These are phyloP conservation scores for Danaus plexippus DNA, from an alignment of 1,140 invertebrate species.

Conservation along the genomic window DNA sequence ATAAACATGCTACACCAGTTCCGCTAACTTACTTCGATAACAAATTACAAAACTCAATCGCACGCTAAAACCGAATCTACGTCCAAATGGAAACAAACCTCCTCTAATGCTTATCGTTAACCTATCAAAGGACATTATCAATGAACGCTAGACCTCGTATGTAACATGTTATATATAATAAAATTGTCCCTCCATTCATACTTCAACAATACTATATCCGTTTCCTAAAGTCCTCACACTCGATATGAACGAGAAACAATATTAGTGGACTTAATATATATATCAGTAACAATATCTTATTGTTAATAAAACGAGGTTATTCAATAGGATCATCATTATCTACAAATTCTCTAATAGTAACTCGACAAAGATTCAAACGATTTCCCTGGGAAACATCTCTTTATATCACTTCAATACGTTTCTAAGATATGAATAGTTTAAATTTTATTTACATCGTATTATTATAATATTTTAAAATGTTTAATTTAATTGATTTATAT, in stretches of 20 bases:
- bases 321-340: slow-evolving; percentile 34
- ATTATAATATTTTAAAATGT: slow-evolving; percentile 33
- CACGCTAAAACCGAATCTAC: no score
- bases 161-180: slow-evolving; percentile 19
- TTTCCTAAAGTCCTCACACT: no score
- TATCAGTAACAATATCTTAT: slow-evolving; percentile 15
- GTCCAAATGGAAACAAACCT: no score
- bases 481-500: slow-evolving; percentile 24
- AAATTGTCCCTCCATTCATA: slow-evolving; percentile 14
- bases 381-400: slow-evolving; percentile 66
- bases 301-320: slow-evolving; percentile 19
- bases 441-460: slow-evolving; percentile 55
- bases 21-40: slow-evolving; percentile 19
- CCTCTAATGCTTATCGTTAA: no score
- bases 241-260: no score
- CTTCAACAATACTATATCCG: slow-evolving; percentile 1
- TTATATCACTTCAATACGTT: slow-evolving; percentile 62
- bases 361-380: slow-evolving; percentile 61
- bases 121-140: no score
- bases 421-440: slow-evolving; percentile 69
- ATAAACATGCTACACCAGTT: slow-evolving; percentile 47
- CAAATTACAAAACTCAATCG: slow-evolving; percentile 9
- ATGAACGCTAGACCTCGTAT: slow-evolving; percentile 14
- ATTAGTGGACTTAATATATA: not conserved
- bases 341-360: slow-evolving; percentile 62